A percentile compares a stretch with the other conserved stretches of the same genome.
These are phyloP conservation scores for Dendrolimus punctatus DNA, from an alignment of 1,140 invertebrate species.

Conservation along the genomic window DNA sequence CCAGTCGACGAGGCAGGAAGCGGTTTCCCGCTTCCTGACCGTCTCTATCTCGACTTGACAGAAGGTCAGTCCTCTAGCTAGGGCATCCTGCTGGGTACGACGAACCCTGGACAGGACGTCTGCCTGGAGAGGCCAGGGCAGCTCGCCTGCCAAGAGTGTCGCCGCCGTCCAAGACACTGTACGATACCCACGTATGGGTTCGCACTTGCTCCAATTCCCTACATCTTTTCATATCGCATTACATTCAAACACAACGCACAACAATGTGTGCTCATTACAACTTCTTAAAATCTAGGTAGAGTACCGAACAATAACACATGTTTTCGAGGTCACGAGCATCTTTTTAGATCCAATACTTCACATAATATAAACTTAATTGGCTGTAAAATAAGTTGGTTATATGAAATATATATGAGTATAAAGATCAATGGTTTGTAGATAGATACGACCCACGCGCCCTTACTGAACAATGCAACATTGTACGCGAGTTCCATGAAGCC, in stretches of 20 bases:
- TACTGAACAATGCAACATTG: slow-evolving; percentile 47
- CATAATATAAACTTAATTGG: background rate
- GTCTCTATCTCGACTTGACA: too few relatives aligned
- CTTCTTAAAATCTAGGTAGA: slow-evolving; percentile 11
- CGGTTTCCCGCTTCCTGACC: too few relatives aligned
- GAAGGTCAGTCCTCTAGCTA: too few relatives aligned
- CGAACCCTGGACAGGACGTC: too few relatives aligned
- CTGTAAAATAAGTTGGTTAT: background rate
- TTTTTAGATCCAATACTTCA: background rate
- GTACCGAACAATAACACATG: slow-evolving; percentile 13
- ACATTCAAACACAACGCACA: slow-evolving; percentile 29
- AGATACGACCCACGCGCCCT: slow-evolving; percentile 23
- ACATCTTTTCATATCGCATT: slow-evolving; percentile 52
- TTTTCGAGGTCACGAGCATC: slow-evolving; percentile 6
- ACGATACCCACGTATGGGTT: too few relatives aligned
- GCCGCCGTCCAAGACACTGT: too few relatives aligned
- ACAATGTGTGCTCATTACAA: slow-evolving; percentile 25
- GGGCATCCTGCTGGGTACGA: too few relatives aligned
- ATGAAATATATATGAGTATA: too few relatives aligned
- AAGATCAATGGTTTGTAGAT: too few relatives aligned
- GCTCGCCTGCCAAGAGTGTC: too few relatives aligned
- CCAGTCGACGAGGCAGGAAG: too few relatives aligned
- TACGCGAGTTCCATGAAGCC: slow-evolving; percentile 32
- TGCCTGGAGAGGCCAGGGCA: too few relatives aligned
- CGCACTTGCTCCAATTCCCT: slow-evolving; percentile 46